Conservation (phyloP, 2,888 invertebrate species). For the Cistogaster globosa region DNA sequence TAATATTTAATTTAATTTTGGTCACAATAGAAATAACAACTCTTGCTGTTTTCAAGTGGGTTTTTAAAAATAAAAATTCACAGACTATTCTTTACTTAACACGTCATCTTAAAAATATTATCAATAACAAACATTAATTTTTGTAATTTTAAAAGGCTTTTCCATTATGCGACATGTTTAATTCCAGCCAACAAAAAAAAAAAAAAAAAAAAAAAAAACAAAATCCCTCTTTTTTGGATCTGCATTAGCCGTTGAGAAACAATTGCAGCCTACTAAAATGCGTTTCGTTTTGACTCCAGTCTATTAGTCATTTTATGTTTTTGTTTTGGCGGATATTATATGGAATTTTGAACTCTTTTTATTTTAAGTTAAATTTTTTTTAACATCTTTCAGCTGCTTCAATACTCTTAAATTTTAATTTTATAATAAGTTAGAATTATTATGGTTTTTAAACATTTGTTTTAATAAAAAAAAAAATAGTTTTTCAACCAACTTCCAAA, state of each 20-base stretch:
- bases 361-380: neutral
- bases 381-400: conserved; percentile 9
- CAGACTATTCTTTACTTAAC: neutral
- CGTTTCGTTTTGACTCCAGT: conserved; percentile 38
- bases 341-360: too few species aligned
- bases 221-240: neutral
- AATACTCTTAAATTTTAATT: neutral
- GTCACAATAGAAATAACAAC: conserved; percentile 2
- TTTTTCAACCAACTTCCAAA: too few species aligned
- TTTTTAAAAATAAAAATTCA: conserved; percentile 21
- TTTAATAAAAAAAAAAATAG: too few species aligned
- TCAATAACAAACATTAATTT: conserved; percentile 50
- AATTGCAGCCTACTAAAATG: conserved; percentile 2
- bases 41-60: conserved; percentile 29
- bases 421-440: too few species aligned
- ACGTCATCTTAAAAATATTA: conserved; percentile 40
- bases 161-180: conserved; percentile 58
- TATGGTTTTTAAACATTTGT: too few species aligned
- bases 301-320: conserved; percentile 50
- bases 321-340: too few species aligned
- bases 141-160: conserved; percentile 37
- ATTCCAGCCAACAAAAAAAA: neutral
- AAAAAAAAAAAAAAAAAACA: neutral
- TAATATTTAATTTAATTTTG: conserved; percentile 18
- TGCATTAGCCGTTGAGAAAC: neutral